Conservation (phyloP, 2,888 invertebrate genomes). For the Oscheius sp. region DNA sequence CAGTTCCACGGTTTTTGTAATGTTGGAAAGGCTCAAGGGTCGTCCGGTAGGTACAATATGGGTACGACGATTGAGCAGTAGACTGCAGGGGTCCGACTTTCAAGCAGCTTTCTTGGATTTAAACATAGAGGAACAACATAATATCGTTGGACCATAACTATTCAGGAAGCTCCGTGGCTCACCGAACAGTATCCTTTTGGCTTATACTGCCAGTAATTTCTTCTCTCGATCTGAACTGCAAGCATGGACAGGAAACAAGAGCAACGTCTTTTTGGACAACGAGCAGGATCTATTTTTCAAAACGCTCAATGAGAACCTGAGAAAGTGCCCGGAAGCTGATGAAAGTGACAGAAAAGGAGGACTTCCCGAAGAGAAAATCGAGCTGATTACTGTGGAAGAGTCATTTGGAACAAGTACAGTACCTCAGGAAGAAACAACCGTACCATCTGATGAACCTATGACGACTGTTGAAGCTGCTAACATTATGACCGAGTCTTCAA, state of each 20-base stretch:
- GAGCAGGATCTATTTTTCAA: conserved; percentile 30
- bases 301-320: conserved; percentile 24
- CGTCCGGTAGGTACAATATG: too few species aligned
- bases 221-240: conserved; percentile 37
- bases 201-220: conserved; percentile 35
- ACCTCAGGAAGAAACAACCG: conserved; percentile 9
- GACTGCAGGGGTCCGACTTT: too few species aligned
- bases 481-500: not conserved
- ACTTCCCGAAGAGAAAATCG: not conserved
- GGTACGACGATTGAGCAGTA: too few species aligned
- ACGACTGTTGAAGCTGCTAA: not conserved
- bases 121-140: too few species aligned
- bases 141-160: too few species aligned
- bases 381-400: not conserved
- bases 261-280: conserved; percentile 33
- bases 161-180: conserved; percentile 13
- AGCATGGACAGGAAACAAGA: conserved; percentile 34
- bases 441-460: not conserved
- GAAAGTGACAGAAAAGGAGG: not conserved
- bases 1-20: too few species aligned
- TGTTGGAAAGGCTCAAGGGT: too few species aligned
- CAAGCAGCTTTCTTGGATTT: too few species aligned
- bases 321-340: conserved; percentile 14
- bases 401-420: not conserved
- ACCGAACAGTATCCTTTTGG: conserved; percentile 32